Evolutionary conservation across 2,797 vertebrate genomes (phyloP), one percentile per base, ranked within the genome.

Genomic region (Oryzias sinensis): DNA sequence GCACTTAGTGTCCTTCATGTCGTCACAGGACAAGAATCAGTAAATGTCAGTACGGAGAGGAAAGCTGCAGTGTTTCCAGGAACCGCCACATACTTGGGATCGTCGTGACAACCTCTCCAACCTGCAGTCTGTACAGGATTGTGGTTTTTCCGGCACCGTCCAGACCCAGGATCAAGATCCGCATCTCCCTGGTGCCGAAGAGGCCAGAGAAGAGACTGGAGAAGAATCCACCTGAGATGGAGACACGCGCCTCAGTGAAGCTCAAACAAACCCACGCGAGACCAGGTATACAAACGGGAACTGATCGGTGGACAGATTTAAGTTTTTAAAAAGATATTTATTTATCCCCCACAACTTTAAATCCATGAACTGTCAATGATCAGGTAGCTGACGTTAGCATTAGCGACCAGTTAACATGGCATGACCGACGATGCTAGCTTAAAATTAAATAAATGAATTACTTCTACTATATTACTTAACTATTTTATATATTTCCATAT

Each of bases 121-220:
- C 97, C 82, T 99, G 97, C 67, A 99, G 87, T 59, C 96, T 89
- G 88, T 99, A 99, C 22, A 99, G 90, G 75, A 99, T 99, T 15
- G 97, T 99, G 0, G 97, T 99, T 89, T 99, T 99, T 62, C 97
- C 97, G 7, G 97, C 97, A 51, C 97, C 97, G 2, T 99, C 97
- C 84, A 99, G 86, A 70, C 97, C 97, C 83, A 99, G 87, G 80
- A 99, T 99, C 68, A 98, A 90, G 88, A 99, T 99, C 79, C 97
- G 94, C 97, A 99, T 99, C 84, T 99, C 97, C 57, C 97, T 92
- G 59, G 94, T 95, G 82, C 96, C 97, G 87, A 99, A 97, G 53
- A 99, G 91, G 78, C 95, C 94, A 7, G 94, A 94, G 87, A 99
- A 98, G 59, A 99, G 91, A 81, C 90, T 98, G 68, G 96, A 97